Conservation (phyloP, 2,888 invertebrate species). For the Meandrusa payeni region DNA sequence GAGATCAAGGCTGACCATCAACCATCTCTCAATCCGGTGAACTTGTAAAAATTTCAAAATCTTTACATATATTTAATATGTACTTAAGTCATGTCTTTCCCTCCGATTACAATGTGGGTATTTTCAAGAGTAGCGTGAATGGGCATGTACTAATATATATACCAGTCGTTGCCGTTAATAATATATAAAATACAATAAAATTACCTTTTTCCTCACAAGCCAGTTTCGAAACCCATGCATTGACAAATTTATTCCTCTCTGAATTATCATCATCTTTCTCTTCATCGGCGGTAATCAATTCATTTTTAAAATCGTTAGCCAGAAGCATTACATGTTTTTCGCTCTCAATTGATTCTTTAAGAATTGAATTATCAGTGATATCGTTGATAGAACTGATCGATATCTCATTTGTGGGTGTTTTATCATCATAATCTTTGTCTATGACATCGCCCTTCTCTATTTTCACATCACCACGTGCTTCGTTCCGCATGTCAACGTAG, state of each 20-base stretch:
- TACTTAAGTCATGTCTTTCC: no score
- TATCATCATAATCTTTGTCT: slow-evolving; percentile 61
- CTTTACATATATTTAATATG: no score
- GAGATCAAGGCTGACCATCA: no score
- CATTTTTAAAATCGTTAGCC: slow-evolving; percentile 73
- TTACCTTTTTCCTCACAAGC: slow-evolving; percentile 73
- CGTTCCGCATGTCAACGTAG: slow-evolving; percentile 54
- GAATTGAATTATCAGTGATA: slow-evolving; percentile 70
- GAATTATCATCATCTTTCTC: slow-evolving; percentile 77
- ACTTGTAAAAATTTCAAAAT: no score
- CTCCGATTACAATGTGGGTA: no score
- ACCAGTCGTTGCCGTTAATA: no score
- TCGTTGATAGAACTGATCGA: slow-evolving; percentile 74
- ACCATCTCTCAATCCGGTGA: no score
- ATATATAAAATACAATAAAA: no score
- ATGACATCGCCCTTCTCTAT: slow-evolving; percentile 50
- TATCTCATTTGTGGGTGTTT: slow-evolving; percentile 75
- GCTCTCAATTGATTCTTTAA: slow-evolving; percentile 74
- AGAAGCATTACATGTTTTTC: slow-evolving; percentile 66
- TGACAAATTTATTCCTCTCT: slow-evolving; percentile 74
- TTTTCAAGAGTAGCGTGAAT: no score
- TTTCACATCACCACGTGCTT: slow-evolving; percentile 48
- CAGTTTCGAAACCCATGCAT: slow-evolving; percentile 69
- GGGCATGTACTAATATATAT: no score
- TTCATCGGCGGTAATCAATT: slow-evolving; percentile 73